These are phyloP conservation scores for Acleris holmiana DNA, from an alignment of 2,888 invertebrate genomes.

Conservation along the genomic window DNA sequence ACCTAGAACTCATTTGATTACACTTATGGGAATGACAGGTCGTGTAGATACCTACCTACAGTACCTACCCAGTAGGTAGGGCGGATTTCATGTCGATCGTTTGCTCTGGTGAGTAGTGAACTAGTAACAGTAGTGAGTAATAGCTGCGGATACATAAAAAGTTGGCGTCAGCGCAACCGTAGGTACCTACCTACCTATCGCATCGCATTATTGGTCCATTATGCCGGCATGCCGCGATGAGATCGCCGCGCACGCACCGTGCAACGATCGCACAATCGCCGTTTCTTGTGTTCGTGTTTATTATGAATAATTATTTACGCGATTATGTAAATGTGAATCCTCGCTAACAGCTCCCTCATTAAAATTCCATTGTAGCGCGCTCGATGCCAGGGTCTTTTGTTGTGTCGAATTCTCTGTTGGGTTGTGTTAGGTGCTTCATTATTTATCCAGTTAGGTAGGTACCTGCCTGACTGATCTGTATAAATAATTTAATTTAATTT, in stretches of 20 bases:
- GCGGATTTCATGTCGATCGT: conserved; percentile 51
- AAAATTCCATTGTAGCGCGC: conserved; percentile 75
- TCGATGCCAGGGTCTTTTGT: conserved; percentile 64
- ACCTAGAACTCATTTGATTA: no score
- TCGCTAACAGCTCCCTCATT: conserved; percentile 74
- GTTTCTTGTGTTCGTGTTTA: conserved; percentile 65
- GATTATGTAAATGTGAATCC: conserved; percentile 75
- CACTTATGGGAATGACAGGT: conserved; percentile 45
- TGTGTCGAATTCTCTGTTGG: conserved; percentile 58
- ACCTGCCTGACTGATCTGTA: conserved; percentile 17
- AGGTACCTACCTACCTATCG: no score
- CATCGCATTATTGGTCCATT: conserved; percentile 59
- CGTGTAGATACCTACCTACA: conserved; percentile 11
- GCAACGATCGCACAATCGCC: conserved; percentile 51
- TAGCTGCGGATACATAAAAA: conserved; percentile 52
- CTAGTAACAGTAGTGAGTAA: conserved; percentile 29
- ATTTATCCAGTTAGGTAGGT: conserved; percentile 25
- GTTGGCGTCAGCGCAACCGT: conserved; percentile 45
- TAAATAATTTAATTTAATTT: conserved; percentile 37
- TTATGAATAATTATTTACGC: conserved; percentile 76
- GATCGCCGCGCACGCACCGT: conserved; percentile 50
- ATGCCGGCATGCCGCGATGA: conserved; percentile 49
- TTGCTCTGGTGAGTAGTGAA: conserved; percentile 47
- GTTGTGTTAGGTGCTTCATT: conserved; percentile 42
- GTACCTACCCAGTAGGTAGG: conserved; percentile 30